A percentile compares a stretch with the other conserved stretches of the same genome.
phyloP scores from a whole-genome alignment of 2,797 vertebrate species.

The Scarus forsteni region DNA sequence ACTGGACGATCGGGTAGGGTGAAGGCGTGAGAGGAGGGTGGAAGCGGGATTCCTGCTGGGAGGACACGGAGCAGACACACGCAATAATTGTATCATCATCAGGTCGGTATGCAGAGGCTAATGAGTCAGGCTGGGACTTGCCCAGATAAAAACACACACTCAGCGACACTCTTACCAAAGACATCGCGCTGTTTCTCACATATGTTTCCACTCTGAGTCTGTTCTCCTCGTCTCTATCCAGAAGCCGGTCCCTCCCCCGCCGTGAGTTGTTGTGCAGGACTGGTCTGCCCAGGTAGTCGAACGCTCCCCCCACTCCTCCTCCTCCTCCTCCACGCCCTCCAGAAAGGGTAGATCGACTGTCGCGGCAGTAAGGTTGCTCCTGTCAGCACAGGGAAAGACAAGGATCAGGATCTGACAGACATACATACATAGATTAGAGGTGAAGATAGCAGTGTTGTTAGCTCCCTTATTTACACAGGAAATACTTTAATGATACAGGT shows the following conservation, averaged over 20 bases:
- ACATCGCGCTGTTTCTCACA: slow-evolving; percentile 72
- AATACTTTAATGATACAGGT: too few relatives aligned
- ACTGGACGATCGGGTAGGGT: slow-evolving; percentile 53
- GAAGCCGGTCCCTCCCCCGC: slow-evolving; percentile 64
- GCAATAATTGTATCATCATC: slow-evolving; percentile 6
- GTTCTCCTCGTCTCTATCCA: slow-evolving; percentile 62
- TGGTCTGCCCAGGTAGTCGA: slow-evolving; percentile 86
- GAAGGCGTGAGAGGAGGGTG: slow-evolving; percentile 77
- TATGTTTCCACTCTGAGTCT: slow-evolving; percentile 75
- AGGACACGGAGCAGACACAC: slow-evolving; percentile 21
- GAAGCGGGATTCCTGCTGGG: slow-evolving; percentile 70
- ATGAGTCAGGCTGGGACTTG: slow-evolving; percentile 49
- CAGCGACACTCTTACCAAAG: slow-evolving; percentile 68
- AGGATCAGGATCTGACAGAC: slow-evolving; percentile 6
- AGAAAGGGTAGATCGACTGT: slow-evolving; percentile 91
- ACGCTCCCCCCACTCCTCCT: slow-evolving; percentile 44
- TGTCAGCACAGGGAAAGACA: slow-evolving; percentile 41
- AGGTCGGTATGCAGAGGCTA: slow-evolving; percentile 17
- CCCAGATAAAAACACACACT: slow-evolving; percentile 5
- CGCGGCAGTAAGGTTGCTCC: slow-evolving; percentile 77
- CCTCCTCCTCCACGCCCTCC: slow-evolving; percentile 79
- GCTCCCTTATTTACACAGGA: neutral
- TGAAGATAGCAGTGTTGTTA: neutral
- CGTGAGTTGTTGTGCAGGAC: slow-evolving; percentile 78
- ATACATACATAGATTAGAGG: neutral